These are phyloP conservation scores for Drosophila sp. DNA, from an alignment of 1,140 invertebrate genomes.

Conservation along the genomic window DNA sequence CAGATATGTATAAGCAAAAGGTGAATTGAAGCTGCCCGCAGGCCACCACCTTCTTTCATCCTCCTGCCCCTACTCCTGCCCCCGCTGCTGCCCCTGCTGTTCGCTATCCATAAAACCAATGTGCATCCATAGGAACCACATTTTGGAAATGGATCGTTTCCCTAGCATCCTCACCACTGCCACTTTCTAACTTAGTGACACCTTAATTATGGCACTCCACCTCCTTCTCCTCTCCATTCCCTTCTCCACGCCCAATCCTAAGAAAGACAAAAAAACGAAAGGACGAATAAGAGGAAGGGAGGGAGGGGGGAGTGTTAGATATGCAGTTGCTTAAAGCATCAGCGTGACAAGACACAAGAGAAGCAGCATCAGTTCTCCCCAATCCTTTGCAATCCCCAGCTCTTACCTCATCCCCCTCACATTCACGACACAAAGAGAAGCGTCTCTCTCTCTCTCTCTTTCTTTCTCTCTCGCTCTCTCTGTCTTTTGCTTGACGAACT, in stretches of 20 bases:
- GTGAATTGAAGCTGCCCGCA: conserved; percentile 44
- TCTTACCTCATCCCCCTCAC: background rate
- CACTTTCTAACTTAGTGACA: conserved; percentile 45
- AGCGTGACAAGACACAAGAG: conserved; percentile 47
- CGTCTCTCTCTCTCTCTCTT: no score
- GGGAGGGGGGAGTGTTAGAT: background rate
- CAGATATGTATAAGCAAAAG: conserved; percentile 49
- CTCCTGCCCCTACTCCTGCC: background rate
- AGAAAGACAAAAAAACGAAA: background rate
- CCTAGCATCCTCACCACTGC: background rate
- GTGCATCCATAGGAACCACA: conserved; percentile 19
- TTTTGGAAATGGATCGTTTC: conserved; percentile 35
- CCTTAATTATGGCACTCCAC: conserved; percentile 70
- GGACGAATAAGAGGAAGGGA: background rate
- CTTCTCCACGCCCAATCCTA: background rate
- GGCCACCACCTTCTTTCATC: background rate
- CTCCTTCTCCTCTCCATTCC: background rate
- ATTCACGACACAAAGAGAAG: background rate
- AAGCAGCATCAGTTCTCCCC: conserved; percentile 30
- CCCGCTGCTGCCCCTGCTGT: background rate
- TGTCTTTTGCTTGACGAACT: conserved; percentile 52
- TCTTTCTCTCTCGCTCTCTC: background rate
- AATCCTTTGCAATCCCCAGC: background rate
- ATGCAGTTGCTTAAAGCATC: conserved; percentile 24
- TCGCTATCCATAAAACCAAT: background rate